A percentile compares a stretch with the other conserved stretches of the same genome.
phyloP scores from a whole-genome alignment of 2,113 vertebrate species.

The Toxostoma redivivum region DNA sequence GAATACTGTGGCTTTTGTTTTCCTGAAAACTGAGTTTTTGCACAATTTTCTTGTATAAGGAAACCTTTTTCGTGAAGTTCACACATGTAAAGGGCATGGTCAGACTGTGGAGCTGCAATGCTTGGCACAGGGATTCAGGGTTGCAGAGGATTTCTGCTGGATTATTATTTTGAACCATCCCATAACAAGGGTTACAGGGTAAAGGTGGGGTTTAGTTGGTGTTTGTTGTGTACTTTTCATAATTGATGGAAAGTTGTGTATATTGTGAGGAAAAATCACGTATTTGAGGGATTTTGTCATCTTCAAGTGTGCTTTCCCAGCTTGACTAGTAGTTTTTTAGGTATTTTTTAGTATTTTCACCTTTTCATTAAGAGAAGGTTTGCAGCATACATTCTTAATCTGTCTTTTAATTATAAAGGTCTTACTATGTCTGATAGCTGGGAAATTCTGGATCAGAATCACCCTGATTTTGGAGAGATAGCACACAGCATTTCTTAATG shows the following conservation, averaged over 20 bases:
- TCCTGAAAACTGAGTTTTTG: not conserved
- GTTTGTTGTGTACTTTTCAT: not conserved
- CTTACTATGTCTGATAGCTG: not conserved
- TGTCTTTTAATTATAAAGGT: not conserved
- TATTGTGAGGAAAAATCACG: not conserved
- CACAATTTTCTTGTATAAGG: not conserved
- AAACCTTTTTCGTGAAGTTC: not conserved
- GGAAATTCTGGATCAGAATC: not conserved
- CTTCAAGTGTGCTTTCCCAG: not conserved
- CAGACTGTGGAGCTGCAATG: not conserved
- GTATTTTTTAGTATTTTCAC: not conserved
- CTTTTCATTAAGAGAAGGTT: not conserved
- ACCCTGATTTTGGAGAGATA: not conserved
- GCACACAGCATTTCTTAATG: not conserved
- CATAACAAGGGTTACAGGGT: not conserved
- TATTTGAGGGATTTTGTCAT: accelerated
- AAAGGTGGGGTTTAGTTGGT: not conserved
- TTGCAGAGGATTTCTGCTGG: not conserved
- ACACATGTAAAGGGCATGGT: not conserved
- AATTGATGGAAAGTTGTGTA: not conserved
- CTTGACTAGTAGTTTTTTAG: not conserved
- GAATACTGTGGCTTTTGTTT: not conserved
- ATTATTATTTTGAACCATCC: too few species aligned
- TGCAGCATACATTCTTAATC: not conserved
- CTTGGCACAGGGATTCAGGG: not conserved